Conservation (phyloP, 2,797 vertebrate genomes). For the Anabacerthia variegaticeps region DNA sequence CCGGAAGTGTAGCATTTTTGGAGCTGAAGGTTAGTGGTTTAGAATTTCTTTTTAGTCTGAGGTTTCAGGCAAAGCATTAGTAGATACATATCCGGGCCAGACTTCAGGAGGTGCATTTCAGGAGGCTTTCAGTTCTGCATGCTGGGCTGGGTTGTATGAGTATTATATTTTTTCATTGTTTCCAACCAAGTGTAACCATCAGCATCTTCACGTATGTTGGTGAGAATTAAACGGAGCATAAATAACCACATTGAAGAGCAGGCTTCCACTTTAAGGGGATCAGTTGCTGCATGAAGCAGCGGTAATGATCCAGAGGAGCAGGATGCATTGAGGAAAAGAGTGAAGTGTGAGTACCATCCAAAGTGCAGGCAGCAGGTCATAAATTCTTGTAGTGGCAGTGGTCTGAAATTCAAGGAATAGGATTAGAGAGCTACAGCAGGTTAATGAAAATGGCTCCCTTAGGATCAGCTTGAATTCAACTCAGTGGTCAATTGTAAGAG, state of each 20-base stretch:
- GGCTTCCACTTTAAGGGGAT: neutral
- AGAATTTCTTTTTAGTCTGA: neutral
- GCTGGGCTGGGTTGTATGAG: neutral
- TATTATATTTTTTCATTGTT: neutral
- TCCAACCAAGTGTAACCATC: neutral
- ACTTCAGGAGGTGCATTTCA: neutral
- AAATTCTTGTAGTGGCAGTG: slow-evolving; percentile 42
- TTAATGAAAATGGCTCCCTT: slow-evolving; percentile 57
- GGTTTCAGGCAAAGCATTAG: slow-evolving; percentile 12
- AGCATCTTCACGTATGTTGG: neutral
- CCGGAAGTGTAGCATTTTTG: neutral
- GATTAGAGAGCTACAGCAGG: slow-evolving; percentile 46
- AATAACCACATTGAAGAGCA: neutral
- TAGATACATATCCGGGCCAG: neutral
- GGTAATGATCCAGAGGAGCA: slow-evolving; percentile 35
- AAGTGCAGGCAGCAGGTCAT: slow-evolving; percentile 34
- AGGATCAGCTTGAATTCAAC: slow-evolving; percentile 56
- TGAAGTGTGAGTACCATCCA: slow-evolving; percentile 17
- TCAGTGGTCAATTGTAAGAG: slow-evolving; percentile 33
- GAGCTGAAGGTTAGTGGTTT: slow-evolving; percentile 16
- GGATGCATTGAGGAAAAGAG: neutral
- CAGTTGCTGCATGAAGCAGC: neutral
- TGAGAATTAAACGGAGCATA: slow-evolving; percentile 40
- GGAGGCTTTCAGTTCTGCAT: neutral
- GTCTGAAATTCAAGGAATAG: slow-evolving; percentile 55